Conservation (phyloP, 1,140 invertebrate genomes). For the Parapsyche elsis region DNA sequence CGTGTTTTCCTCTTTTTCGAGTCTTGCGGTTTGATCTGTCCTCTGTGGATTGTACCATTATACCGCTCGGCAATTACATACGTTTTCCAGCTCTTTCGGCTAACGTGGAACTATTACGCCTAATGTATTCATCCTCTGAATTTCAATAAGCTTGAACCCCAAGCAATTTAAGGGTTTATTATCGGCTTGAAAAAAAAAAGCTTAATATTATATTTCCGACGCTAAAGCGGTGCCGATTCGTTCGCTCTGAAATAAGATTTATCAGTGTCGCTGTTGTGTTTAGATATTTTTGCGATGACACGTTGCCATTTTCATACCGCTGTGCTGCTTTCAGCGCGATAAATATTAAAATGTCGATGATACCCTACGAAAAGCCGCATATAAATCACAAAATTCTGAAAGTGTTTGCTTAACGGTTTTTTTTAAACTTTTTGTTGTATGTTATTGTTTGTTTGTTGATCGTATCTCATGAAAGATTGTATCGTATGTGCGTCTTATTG, state of each 20-base stretch:
- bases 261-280: not conserved
- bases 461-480: too few species aligned
- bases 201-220: too few species aligned
- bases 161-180: not conserved
- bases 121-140: not conserved
- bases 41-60: slow-evolving; percentile 12
- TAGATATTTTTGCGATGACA: not conserved
- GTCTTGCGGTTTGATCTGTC: slow-evolving; percentile 26
- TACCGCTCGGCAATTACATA: slow-evolving; percentile 8
- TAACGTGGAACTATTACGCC: not conserved
- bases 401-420: not conserved
- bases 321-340: not conserved
- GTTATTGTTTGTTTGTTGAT: not conserved
- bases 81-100: not conserved
- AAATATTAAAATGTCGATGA: slow-evolving; percentile 41
- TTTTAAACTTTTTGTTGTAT: not conserved
- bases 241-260: not conserved
- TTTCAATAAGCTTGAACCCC: not conserved
- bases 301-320: not conserved
- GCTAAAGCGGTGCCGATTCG: not conserved
- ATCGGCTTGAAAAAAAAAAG: not conserved
- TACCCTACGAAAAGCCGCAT: not conserved
- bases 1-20: not conserved
- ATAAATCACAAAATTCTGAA: slow-evolving; percentile 20
- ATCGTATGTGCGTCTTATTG: not conserved